A percentile compares a stretch with the other conserved stretches of the same genome.
Conservation (phyloP, 2,888 invertebrate genomes). For the Disparrhopalites patrizii region DNA sequence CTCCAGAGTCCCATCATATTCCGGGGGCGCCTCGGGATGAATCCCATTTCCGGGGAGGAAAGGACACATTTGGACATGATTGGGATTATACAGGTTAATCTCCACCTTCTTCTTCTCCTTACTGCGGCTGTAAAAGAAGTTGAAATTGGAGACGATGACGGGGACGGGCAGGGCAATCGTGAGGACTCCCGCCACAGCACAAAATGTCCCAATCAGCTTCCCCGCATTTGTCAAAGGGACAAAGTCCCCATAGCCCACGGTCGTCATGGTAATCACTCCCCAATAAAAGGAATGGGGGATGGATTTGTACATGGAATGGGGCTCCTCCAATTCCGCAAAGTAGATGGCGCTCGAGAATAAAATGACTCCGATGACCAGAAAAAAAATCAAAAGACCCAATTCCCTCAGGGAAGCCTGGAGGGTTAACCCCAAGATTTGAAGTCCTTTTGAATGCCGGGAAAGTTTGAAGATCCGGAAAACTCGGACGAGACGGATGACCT, state of each 20-base stretch:
- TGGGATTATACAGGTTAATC: neutral
- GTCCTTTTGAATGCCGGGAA: slow-evolving; percentile 31
- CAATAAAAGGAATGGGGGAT: slow-evolving; percentile 41
- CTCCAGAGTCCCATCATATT: neutral
- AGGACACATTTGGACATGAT: slow-evolving; percentile 19
- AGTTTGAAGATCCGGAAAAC: slow-evolving; percentile 45
- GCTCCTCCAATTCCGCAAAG: slow-evolving; percentile 24
- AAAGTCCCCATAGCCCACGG: slow-evolving; percentile 36
- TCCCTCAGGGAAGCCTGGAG: slow-evolving; percentile 40
- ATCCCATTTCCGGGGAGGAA: slow-evolving; percentile 11
- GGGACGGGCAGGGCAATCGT: slow-evolving; percentile 42
- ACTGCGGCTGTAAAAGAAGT: slow-evolving; percentile 39
- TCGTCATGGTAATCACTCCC: slow-evolving; percentile 43
- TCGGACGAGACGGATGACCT: slow-evolving; percentile 38
- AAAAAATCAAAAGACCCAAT: slow-evolving; percentile 39
- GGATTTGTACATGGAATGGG: slow-evolving; percentile 18
- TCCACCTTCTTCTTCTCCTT: slow-evolving; percentile 16
- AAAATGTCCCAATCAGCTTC: slow-evolving; percentile 34
- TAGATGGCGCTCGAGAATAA: slow-evolving; percentile 38
- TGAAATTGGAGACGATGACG: slow-evolving; percentile 37
- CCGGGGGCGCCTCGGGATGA: neutral
- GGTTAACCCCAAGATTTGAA: slow-evolving; percentile 42
- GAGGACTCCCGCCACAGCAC: slow-evolving; percentile 39
- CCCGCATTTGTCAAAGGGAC: slow-evolving; percentile 31
- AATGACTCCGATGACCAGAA: slow-evolving; percentile 35